Evolutionary conservation across 2,797 vertebrate species (phyloP).

Genomic region (Naso thynnoides): DNA sequence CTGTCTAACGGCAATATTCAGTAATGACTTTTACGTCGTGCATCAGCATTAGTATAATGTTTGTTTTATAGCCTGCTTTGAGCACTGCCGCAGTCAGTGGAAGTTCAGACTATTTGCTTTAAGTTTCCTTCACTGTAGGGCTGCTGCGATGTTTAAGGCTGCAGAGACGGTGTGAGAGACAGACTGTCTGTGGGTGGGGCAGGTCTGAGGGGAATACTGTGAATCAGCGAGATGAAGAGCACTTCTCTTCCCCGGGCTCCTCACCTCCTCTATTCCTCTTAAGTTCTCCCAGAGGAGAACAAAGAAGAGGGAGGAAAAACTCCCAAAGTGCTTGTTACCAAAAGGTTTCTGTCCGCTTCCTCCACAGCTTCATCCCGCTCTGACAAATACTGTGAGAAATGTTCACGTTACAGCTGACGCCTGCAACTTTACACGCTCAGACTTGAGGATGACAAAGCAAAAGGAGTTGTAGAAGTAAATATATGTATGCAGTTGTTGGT

Average conservation of each 20-base stretch:
- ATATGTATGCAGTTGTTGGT: no score
- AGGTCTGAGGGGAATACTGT: conserved; percentile 40
- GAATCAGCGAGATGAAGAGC: conserved; percentile 37
- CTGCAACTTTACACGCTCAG: background rate
- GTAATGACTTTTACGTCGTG: background rate
- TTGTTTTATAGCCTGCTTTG: background rate
- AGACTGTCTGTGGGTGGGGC: conserved; percentile 50
- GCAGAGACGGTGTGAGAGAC: conserved; percentile 39
- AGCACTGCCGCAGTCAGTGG: background rate
- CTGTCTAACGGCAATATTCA: background rate
- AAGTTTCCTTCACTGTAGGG: background rate
- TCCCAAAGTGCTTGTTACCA: conserved; percentile 46
- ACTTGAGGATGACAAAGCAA: background rate
- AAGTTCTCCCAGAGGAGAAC: conserved; percentile 37
- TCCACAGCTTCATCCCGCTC: background rate
- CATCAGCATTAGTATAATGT: background rate
- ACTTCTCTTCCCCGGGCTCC: conserved; percentile 20
- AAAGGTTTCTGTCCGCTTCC: conserved; percentile 30
- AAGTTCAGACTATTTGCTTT: conserved; percentile 1
- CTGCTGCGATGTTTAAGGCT: conserved; percentile 35
- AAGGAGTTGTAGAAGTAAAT: background rate
- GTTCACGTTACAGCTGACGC: conserved; percentile 13
- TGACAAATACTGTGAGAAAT: conserved; percentile 14
- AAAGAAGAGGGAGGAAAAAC: conserved; percentile 23
- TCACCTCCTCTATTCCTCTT: conserved; percentile 31